Evolutionary conservation across 2,113 vertebrate species (phyloP).

Genomic region (Ailuropoda melanoleuca): DNA sequence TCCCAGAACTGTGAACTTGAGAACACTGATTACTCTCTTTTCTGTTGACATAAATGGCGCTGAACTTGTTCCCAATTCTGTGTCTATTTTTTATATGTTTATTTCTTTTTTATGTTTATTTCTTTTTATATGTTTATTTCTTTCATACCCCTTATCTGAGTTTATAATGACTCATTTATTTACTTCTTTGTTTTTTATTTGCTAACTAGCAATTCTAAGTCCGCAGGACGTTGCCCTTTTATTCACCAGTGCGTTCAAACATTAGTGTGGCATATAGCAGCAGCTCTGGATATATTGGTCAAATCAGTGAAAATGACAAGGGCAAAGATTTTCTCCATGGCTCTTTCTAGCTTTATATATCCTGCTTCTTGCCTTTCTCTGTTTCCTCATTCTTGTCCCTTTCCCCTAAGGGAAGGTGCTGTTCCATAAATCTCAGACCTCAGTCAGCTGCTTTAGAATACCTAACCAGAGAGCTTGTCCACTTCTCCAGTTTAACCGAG

Average conservation of each 20-base stretch:
- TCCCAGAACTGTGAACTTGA: slow-evolving; percentile 38
- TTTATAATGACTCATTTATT: slow-evolving; percentile 50
- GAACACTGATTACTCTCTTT: slow-evolving; percentile 43
- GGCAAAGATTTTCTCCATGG: not conserved
- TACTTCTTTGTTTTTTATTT: slow-evolving; percentile 39
- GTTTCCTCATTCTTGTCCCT: not conserved
- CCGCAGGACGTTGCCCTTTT: not conserved
- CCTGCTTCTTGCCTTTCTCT: not conserved
- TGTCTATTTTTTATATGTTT: slow-evolving; percentile 34
- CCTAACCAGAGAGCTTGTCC: not conserved
- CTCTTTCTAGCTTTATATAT: not conserved
- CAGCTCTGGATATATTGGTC: not conserved
- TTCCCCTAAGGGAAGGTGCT: not conserved
- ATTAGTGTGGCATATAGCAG: not conserved
- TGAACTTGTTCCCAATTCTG: slow-evolving; percentile 34
- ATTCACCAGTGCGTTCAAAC: not conserved
- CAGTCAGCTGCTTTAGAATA: not conserved
- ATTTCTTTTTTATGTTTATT: slow-evolving; percentile 5
- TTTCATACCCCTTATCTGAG: slow-evolving; percentile 43
- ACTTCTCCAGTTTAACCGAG: not conserved
- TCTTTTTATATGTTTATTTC: slow-evolving; percentile 30
- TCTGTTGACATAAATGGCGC: slow-evolving; percentile 40
- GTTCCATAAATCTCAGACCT: not conserved
- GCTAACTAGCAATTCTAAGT: not conserved
- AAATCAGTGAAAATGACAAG: not conserved